Evolutionary conservation across 2,113 vertebrate genomes (phyloP).

Genomic region (Erpornis zantholeuca): DNA sequence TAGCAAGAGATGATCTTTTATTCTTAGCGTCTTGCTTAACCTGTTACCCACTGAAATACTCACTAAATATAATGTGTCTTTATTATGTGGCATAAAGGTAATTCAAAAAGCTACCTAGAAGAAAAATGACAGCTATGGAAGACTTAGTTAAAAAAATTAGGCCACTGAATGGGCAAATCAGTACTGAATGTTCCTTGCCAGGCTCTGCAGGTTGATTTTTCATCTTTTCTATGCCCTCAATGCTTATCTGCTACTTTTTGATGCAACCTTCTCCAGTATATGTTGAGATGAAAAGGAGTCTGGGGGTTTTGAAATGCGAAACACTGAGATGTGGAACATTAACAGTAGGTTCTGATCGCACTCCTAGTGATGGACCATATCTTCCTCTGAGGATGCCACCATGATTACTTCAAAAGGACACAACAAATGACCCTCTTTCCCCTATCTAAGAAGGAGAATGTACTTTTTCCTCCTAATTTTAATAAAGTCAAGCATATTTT

Average conservation of each 20-base stretch:
- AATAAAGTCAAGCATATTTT: not conserved
- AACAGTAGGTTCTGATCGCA: constrained; percentile 18
- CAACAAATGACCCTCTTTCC: not conserved
- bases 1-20: constrained; percentile 41
- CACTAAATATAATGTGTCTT: not conserved
- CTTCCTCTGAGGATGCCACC: not conserved
- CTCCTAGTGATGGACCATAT: not conserved
- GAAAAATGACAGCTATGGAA: not conserved
- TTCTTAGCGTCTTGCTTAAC: constrained; percentile 11
- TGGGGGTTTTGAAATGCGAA: constrained; percentile 47
- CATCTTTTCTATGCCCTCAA: not conserved
- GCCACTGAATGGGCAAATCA: not conserved
- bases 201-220: not conserved
- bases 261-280: constrained; percentile 2
- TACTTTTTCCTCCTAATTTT: not conserved
- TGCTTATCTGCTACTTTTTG: constrained; percentile 57
- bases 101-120: not conserved
- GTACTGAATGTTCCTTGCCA: not conserved
- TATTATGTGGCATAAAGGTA: not conserved
- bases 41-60: not conserved
- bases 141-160: not conserved
- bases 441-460: not conserved
- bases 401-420: not conserved
- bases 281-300: constrained; percentile 11
- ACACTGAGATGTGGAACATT: constrained; percentile 31